Evolutionary conservation across 2,797 vertebrate species (phyloP).

Genomic region (Poecilia wingei): DNA sequence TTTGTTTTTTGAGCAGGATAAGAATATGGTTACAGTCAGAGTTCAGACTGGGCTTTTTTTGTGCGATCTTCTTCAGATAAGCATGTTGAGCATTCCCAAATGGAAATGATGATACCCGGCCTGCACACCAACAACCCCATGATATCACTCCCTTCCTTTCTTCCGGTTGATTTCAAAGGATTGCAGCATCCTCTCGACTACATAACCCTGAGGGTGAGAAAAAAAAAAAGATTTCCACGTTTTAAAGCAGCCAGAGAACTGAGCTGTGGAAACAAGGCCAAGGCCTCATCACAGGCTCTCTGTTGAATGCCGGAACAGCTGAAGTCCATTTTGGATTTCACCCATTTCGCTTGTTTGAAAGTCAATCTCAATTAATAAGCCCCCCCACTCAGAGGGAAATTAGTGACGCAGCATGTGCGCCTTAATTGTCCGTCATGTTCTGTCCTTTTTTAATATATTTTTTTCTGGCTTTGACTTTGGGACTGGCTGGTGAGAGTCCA

Average conservation of each 20-base stretch:
- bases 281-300: slow-evolving; percentile 44
- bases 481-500: slow-evolving; percentile 19
- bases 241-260: slow-evolving; percentile 37
- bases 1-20: background rate
- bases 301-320: slow-evolving; percentile 37
- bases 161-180: slow-evolving; percentile 68
- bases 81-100: slow-evolving; percentile 21
- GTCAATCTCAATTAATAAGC: slow-evolving; percentile 43
- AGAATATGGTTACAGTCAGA: background rate
- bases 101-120: slow-evolving; percentile 35
- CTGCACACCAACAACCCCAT: slow-evolving; percentile 35
- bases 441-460: slow-evolving; percentile 11
- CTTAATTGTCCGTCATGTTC: slow-evolving; percentile 46
- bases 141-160: slow-evolving; percentile 34
- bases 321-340: slow-evolving; percentile 32
- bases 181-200: slow-evolving; percentile 69
- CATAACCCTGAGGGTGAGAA: slow-evolving; percentile 34
- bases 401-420: slow-evolving; percentile 6
- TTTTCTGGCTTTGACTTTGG: slow-evolving; percentile 10
- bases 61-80: slow-evolving; percentile 32
- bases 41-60: slow-evolving; percentile 1
- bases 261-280: slow-evolving; percentile 53
- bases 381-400: slow-evolving; percentile 14
- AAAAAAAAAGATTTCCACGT: slow-evolving; percentile 52
- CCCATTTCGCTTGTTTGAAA: slow-evolving; percentile 16